phyloP scores from a whole-genome alignment of 2,888 invertebrate genomes.

The Dynastes grantii region DNA sequence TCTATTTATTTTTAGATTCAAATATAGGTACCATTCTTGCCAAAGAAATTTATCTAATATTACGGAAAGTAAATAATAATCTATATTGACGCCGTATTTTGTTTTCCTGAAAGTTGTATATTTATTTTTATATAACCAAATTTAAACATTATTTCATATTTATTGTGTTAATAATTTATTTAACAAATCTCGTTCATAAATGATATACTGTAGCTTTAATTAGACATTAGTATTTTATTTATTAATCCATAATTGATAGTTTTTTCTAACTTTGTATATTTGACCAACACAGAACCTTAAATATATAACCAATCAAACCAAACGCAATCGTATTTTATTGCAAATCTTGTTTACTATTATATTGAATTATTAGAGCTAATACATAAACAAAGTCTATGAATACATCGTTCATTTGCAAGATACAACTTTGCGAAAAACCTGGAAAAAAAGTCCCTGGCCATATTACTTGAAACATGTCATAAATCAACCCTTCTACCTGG shows the following conservation, averaged over 20 bases:
- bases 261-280: slow-evolving; percentile 26
- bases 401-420: too few species aligned
- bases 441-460: too few species aligned
- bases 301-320: background rate
- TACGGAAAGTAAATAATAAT: background rate
- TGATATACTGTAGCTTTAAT: slow-evolving; percentile 35
- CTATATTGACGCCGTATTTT: background rate
- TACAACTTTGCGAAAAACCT: too few species aligned
- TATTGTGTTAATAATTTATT: slow-evolving; percentile 36
- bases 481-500: too few species aligned
- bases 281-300: slow-evolving; percentile 1
- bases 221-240: slow-evolving; percentile 32
- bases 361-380: too few species aligned
- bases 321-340: background rate
- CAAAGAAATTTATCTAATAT: slow-evolving; percentile 4
- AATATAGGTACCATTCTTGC: slow-evolving; percentile 1
- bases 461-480: too few species aligned
- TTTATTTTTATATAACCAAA: slow-evolving; percentile 16
- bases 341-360: too few species aligned
- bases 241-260: slow-evolving; percentile 16
- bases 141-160: slow-evolving; percentile 24
- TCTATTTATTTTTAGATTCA: background rate
- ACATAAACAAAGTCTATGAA: too few species aligned
- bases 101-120: slow-evolving; percentile 7
- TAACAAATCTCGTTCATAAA: slow-evolving; percentile 3